Base-by-base conservation (phyloP, 2,888 invertebrate genomes). In the Dendrolimus pini region DNA sequence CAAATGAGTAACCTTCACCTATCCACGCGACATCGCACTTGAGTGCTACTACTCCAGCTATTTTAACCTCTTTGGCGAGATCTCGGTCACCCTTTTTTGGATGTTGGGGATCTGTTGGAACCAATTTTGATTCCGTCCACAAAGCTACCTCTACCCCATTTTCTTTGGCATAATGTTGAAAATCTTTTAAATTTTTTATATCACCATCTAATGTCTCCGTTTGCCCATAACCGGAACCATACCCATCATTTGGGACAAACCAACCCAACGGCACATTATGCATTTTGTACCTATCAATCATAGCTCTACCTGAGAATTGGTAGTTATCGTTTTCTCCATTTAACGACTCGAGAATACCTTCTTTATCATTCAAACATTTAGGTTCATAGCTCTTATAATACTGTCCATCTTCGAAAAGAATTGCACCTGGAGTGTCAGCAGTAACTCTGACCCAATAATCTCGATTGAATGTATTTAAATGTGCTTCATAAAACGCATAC, bases 1-100 rank as follows among this genome's bases (percentile, higher is more conserved):
- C 89, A 64, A 85, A 89, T 0, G 89, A 90, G 63, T 89, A 90
- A 3, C 89, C 89, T 9, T 63, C 59, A 7, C 89, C 89, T 47
- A 90, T 84, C 89, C 89, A 90, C 7, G 88, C 89, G 0, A 88
- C 89, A 59, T 90, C 89, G 67, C 89, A 88, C 74, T 90, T 90
- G 1, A 90, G 75, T 0, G 89, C 89, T 10, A 80, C 80, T 1
- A 85, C 76, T 10, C 83, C 82, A 54, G 88, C 88, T 41, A 75
- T 62, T 8, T 74, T 67, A 0, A 89, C 80, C 79, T 90, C 89
- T 68, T 80, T 80, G 3, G 65, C 61, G 60, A 90, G 76, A 72
- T 90, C 89, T 61, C 89, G 77, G 63, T 90, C 89, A 52, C 89
- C 89, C 71, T 89, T 90, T 58, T 82, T 81, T 1, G 89, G 89